These are phyloP conservation scores for Agonopterix heracliana DNA, from an alignment of 2,888 invertebrate genomes.

Conservation along the genomic window DNA sequence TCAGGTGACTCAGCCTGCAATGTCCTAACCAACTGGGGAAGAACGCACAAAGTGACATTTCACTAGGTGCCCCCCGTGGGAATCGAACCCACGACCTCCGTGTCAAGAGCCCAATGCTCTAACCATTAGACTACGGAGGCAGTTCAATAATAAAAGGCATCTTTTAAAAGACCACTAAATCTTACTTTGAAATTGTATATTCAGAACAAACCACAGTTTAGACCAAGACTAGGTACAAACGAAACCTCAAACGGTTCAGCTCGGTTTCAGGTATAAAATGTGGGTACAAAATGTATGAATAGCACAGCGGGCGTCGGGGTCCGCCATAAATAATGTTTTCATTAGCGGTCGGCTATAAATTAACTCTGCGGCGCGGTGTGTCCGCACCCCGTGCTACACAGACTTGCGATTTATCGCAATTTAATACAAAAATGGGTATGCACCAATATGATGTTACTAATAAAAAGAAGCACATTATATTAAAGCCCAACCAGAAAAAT, in stretches of 20 bases:
- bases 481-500: too few relatives aligned
- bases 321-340: conserved; percentile 40
- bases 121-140: neutral
- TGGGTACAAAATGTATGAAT: conserved; percentile 4
- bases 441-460: too few relatives aligned
- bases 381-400: neutral
- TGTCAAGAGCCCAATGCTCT: neutral
- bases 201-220: neutral
- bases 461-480: too few relatives aligned
- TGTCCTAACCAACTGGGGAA: too few relatives aligned
- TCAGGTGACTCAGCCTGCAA: too few relatives aligned
- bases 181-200: too few relatives aligned
- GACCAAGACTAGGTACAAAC: neutral
- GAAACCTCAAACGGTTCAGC: neutral
- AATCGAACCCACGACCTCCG: too few relatives aligned
- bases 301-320: conserved; percentile 7
- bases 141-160: neutral
- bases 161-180: too few relatives aligned
- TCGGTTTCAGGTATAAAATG: neutral
- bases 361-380: conserved; percentile 13
- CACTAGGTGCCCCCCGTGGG: too few relatives aligned
- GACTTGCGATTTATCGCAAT: too few relatives aligned
- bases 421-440: too few relatives aligned
- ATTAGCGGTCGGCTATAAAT: conserved; percentile 37
- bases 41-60: too few relatives aligned